Conservation (phyloP, 2,113 vertebrate genomes). For the Ginglymostoma cirratum region DNA sequence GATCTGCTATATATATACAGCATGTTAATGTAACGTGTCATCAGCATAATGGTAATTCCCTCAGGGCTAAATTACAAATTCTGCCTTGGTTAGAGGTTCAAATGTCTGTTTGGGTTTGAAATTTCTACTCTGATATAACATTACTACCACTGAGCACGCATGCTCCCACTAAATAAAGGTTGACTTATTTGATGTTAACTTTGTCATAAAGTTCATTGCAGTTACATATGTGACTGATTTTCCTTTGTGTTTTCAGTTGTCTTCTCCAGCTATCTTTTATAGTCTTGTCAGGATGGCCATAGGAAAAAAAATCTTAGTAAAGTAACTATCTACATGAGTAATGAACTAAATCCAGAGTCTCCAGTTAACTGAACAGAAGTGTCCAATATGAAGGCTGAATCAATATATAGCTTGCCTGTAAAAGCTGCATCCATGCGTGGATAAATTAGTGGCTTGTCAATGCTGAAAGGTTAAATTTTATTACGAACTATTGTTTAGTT, state of each 20-base stretch:
- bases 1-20: too few relatives aligned
- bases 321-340: slow-evolving; percentile 15
- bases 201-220: background rate
- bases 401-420: slow-evolving; percentile 44
- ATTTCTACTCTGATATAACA: background rate
- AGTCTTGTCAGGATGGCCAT: background rate
- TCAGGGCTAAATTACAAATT: background rate
- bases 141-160: background rate
- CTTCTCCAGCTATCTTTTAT: background rate
- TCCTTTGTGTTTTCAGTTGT: background rate
- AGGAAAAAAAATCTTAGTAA: background rate
- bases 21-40: background rate
- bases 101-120: background rate
- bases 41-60: background rate
- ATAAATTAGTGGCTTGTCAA: slow-evolving; percentile 39
- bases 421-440: slow-evolving; percentile 35
- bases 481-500: slow-evolving; percentile 38
- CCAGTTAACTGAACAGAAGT: slow-evolving; percentile 43
- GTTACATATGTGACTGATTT: background rate
- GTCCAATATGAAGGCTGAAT: slow-evolving; percentile 41
- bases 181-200: background rate
- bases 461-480: slow-evolving; percentile 39
- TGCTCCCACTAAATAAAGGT: background rate
- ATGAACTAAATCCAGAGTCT: slow-evolving; percentile 24
- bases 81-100: background rate